A percentile compares a stretch with the other conserved stretches of the same genome.
phyloP scores from a whole-genome alignment of 2,888 invertebrate genomes.

The Euzetes globulus region DNA sequence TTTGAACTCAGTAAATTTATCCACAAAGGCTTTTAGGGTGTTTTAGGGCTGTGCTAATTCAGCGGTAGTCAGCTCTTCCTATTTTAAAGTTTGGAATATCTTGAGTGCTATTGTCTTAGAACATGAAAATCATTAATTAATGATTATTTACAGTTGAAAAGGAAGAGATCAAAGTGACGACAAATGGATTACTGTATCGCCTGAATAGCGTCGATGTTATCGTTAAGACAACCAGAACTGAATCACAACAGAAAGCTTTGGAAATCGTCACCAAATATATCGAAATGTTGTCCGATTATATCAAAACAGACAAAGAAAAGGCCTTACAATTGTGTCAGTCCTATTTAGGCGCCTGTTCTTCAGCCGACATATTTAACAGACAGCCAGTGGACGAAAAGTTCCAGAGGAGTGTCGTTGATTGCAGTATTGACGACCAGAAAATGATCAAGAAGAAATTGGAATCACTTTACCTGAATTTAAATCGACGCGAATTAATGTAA shows the following conservation, averaged over 20 bases:
- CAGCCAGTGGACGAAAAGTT: constrained; percentile 48
- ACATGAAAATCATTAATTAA: neutral
- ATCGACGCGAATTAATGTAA: neutral
- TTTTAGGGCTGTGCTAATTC: too few relatives aligned
- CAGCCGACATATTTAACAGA: constrained; percentile 43
- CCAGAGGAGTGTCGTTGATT: constrained; percentile 47
- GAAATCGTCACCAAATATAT: constrained; percentile 45
- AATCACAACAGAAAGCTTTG: constrained; percentile 47
- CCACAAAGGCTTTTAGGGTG: too few relatives aligned
- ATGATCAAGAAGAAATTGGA: constrained; percentile 44
- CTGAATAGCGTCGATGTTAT: constrained; percentile 48
- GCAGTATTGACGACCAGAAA: constrained; percentile 51
- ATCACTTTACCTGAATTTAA: constrained; percentile 26
- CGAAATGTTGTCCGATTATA: constrained; percentile 44
- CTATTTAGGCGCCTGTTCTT: constrained; percentile 48
- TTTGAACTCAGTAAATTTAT: too few relatives aligned
- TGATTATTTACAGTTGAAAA: constrained; percentile 45
- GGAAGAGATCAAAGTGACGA: constrained; percentile 48
- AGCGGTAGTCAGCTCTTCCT: too few relatives aligned
- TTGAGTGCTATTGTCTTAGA: constrained; percentile 10
- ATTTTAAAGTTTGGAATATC: constrained; percentile 12
- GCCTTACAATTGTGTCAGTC: constrained; percentile 43
- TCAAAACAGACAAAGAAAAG: constrained; percentile 42
- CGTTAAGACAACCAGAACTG: constrained; percentile 47
- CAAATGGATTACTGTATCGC: constrained; percentile 47